Evolutionary conservation across 2,113 vertebrate species (phyloP).

Genomic region (Lanius ludovicianus): DNA sequence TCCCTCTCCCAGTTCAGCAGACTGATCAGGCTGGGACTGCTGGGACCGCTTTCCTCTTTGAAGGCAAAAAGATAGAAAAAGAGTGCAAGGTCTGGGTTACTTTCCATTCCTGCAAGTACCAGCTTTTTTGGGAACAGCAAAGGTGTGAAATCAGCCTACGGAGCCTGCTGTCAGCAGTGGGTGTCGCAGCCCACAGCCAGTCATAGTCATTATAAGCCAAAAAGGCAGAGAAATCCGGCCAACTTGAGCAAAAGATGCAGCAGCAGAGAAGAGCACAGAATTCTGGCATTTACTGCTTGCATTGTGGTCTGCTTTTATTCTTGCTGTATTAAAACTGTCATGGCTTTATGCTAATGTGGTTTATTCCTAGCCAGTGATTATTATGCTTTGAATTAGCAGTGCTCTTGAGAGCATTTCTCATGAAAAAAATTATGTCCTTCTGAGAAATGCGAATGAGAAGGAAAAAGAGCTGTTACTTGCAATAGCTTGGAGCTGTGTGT

Average conservation of each 20-base stretch:
- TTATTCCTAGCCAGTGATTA: constrained; percentile 27
- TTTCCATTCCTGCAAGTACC: constrained; percentile 32
- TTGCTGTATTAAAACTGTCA: neutral
- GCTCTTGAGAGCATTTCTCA: neutral
- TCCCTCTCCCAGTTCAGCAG: neutral
- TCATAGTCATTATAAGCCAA: constrained; percentile 45
- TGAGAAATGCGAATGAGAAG: neutral
- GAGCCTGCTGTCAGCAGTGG: constrained; percentile 46
- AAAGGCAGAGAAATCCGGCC: constrained; percentile 18
- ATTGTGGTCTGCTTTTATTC: neutral
- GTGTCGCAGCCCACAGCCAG: neutral
- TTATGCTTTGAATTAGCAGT: constrained; percentile 29
- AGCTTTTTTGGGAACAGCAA: constrained; percentile 29
- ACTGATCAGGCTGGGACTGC: neutral
- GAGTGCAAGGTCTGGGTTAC: neutral
- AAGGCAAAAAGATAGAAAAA: neutral
- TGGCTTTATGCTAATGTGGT: neutral
- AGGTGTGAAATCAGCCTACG: constrained; percentile 23
- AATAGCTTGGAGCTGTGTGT: neutral
- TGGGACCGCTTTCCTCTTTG: neutral
- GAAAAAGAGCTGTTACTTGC: neutral
- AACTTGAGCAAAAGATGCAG: neutral
- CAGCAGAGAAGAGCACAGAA: neutral
- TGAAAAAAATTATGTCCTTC: neutral
- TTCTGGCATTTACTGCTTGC: neutral